Evolutionary conservation across 1,140 invertebrate genomes (phyloP), one percentile per base, ranked within the genome.

Genomic region (Ptiloglossa arizonensis): DNA sequence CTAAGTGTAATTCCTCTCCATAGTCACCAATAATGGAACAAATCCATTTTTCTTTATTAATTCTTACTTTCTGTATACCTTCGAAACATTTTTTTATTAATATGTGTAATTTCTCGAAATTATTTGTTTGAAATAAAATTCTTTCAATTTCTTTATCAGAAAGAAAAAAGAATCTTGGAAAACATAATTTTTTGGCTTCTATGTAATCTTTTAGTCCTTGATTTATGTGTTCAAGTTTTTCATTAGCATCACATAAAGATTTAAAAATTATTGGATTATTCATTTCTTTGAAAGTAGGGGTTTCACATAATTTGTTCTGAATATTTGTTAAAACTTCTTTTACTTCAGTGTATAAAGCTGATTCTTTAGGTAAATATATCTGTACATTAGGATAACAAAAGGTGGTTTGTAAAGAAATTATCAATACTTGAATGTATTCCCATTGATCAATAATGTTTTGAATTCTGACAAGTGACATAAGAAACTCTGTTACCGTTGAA

Each of bases 151-250:
- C 96, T n/a, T 96, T 95, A 93, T 98, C 96, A 0, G 97, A 97
- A 8, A 98, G 95, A 85, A 98, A 98, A 93, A 97, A 98, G 85
- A 98, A 97, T 80, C 97, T 93, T 19, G 97, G 96, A 90, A 97
- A 98, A 52, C 95, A 92, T 71, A 95, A 93, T 68, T 96, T 93
- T 87, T 97, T 96, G 9, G 94, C 94, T 89, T 97, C 95, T 85
- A 97, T 91, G 88, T 97, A 97, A 66, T 93, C 90, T 85, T 94
- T 93, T n/a, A 96, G 89, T 46, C 94, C 94, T 85, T 93, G 92
- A 69, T 94, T 90, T 27, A 94, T 90, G 59, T 83, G 82, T 46
- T 94, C 95, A 13, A 96, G 84, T 15, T 93, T 89, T 50, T 93
- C 88, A 52, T 90, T 91, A 38, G 90, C 92, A 71, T 94, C 91